A percentile compares a stretch with the other conserved stretches of the same genome.
Evolutionary conservation across 2,888 invertebrate genomes (phyloP).

Genomic region (Neoaliturus tenellus): DNA sequence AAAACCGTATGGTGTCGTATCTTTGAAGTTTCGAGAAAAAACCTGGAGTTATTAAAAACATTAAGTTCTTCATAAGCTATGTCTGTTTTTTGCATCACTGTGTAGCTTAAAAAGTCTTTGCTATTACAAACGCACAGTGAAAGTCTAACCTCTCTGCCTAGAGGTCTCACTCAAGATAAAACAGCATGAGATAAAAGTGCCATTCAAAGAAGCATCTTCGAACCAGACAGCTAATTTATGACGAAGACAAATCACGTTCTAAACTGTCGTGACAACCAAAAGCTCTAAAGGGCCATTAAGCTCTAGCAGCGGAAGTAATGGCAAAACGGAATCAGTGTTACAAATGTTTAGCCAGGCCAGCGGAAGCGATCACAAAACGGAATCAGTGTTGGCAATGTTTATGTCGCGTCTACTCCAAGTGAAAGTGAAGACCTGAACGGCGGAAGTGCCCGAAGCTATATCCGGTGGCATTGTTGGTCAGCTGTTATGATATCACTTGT

Average conservation of each 20-base stretch:
- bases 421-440: conserved; percentile 5
- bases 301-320: background rate
- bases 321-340: conserved; percentile 24
- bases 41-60: too few species aligned
- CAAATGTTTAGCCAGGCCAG: background rate
- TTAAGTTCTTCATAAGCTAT: too few species aligned
- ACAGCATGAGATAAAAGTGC: background rate
- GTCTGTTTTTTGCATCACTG: too few species aligned
- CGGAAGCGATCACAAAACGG: background rate
- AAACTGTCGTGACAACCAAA: background rate
- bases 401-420: background rate
- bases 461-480: conserved; percentile 37
- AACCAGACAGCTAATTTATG: background rate
- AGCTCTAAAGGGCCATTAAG: background rate
- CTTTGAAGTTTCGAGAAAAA: too few species aligned
- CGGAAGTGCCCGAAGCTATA: conserved; percentile 2
- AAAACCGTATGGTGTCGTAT: too few species aligned
- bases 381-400: conserved; percentile 14
- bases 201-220: too few species aligned
- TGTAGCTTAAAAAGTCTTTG: too few species aligned
- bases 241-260: background rate
- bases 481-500: conserved; percentile 43
- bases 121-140: too few species aligned
- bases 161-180: too few species aligned
- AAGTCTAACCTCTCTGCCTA: too few species aligned